Percentiles rank a stretch among this genome's conserved stretches.
These are phyloP conservation scores for Leptopilina clavipes DNA, from an alignment of 1,140 invertebrate species.

Conservation along the genomic window DNA sequence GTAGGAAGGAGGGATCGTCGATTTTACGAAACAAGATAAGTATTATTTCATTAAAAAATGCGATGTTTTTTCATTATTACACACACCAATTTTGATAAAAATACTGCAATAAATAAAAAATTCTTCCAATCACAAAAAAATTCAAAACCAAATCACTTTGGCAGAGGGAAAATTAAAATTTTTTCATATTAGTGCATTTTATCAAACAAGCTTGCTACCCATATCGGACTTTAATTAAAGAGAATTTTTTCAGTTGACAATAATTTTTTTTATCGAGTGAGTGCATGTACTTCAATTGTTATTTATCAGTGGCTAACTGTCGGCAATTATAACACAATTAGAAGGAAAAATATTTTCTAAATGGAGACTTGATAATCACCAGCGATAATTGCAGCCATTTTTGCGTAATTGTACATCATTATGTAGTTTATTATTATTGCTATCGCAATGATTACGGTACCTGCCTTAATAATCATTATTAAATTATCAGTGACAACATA, in stretches of 20 bases:
- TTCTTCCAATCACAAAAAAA: no score
- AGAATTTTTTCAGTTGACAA: neutral
- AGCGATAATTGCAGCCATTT: constrained; percentile 7
- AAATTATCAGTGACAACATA: constrained; percentile 7
- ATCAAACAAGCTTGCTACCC: no score
- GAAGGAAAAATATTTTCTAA: constrained; percentile 16
- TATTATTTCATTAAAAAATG: no score
- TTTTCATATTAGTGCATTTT: no score
- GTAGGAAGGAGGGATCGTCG: no score
- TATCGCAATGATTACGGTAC: constrained; percentile 1
- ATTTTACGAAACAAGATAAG: no score
- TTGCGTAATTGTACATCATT: constrained; percentile 13
- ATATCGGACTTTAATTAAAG: no score
- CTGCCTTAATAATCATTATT: constrained; percentile 4
- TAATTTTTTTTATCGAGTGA: neutral
- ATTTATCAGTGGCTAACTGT: constrained; percentile 22
- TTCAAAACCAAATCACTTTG: no score
- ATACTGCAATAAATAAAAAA: no score
- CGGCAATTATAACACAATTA: constrained; percentile 13
- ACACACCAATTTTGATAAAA: no score
- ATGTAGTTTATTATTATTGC: neutral
- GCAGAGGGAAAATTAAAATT: no score
- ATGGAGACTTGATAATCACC: constrained; percentile 4
- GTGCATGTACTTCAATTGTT: neutral
- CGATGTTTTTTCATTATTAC: no score